phyloP scores from a whole-genome alignment of 2,888 invertebrate species.

The Drosophila affinis region DNA sequence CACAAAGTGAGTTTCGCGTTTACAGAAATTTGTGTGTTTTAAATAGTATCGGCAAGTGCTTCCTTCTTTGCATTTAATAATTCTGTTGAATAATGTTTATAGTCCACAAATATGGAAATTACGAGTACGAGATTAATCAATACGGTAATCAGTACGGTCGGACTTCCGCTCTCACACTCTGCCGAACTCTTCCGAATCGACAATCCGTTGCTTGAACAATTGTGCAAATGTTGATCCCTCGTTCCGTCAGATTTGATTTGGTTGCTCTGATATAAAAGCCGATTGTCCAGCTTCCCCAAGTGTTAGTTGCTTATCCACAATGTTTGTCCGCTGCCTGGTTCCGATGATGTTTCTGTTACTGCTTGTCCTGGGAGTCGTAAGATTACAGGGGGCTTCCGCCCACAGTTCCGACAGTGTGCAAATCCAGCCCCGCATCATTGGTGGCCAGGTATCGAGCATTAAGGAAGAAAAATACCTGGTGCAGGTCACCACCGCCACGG shows the following conservation, averaged over 20 bases:
- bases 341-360: constrained; percentile 9
- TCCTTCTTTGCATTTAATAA: not conserved
- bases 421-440: constrained; percentile 61
- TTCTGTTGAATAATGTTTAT: not conserved
- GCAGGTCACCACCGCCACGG: constrained; percentile 47
- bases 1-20: too few relatives aligned
- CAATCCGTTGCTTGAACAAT: constrained; percentile 49
- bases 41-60: not conserved
- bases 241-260: constrained; percentile 51
- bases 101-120: not conserved
- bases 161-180: constrained; percentile 10
- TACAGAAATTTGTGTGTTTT: too few relatives aligned
- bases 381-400: not conserved
- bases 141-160: too few relatives aligned
- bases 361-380: not conserved
- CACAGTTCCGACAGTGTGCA: not conserved
- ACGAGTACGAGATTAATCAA: not conserved
- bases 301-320: constrained; percentile 32
- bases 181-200: constrained; percentile 1
- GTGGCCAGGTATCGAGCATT: constrained; percentile 51
- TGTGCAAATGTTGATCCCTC: constrained; percentile 57
- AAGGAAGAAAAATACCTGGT: constrained; percentile 62
- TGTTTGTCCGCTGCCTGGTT: constrained; percentile 36
- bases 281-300: not conserved
- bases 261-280: constrained; percentile 51